Percentiles rank a stretch among this genome's conserved stretches.
Evolutionary conservation across 2,113 vertebrate genomes (phyloP).

Genomic region (Sander vitreus): DNA sequence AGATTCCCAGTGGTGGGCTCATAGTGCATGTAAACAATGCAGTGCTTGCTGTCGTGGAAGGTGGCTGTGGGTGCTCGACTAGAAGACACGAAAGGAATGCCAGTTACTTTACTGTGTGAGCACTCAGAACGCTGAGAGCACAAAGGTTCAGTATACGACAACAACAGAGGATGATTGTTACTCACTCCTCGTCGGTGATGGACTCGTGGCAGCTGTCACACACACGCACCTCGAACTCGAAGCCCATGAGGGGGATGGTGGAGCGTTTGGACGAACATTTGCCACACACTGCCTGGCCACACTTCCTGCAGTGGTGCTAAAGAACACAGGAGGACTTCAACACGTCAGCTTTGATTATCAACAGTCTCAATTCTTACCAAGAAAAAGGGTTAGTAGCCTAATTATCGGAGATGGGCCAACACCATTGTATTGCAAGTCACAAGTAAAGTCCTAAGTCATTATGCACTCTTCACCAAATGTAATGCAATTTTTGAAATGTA

Average conservation of each 20-base stretch:
- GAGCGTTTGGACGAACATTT: slow-evolving; percentile 97
- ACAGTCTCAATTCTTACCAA: neutral
- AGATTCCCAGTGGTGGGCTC: slow-evolving; percentile 94
- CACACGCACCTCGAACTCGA: slow-evolving; percentile 97
- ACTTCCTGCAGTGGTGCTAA: slow-evolving; percentile 98
- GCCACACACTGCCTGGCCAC: slow-evolving; percentile 94
- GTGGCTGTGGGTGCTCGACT: slow-evolving; percentile 96
- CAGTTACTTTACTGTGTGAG: neutral
- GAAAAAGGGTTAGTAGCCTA: neutral
- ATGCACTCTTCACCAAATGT: neutral
- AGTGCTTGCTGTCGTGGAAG: slow-evolving; percentile 97
- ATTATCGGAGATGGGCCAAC: neutral
- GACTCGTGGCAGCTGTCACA: slow-evolving; percentile 96
- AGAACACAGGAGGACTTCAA: slow-evolving; percentile 8
- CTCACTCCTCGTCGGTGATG: slow-evolving; percentile 98
- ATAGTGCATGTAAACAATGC: slow-evolving; percentile 93
- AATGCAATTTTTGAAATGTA: no score
- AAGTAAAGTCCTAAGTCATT: neutral
- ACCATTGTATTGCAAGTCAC: neutral
- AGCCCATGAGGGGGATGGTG: slow-evolving; percentile 97
- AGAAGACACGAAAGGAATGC: slow-evolving; percentile 35
- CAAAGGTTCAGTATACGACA: slow-evolving; percentile 22
- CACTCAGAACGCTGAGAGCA: neutral
- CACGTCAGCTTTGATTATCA: neutral
- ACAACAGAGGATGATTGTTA: slow-evolving; percentile 66